phyloP scores from a whole-genome alignment of 2,888 invertebrate species.

The Drosophila yooni region DNA sequence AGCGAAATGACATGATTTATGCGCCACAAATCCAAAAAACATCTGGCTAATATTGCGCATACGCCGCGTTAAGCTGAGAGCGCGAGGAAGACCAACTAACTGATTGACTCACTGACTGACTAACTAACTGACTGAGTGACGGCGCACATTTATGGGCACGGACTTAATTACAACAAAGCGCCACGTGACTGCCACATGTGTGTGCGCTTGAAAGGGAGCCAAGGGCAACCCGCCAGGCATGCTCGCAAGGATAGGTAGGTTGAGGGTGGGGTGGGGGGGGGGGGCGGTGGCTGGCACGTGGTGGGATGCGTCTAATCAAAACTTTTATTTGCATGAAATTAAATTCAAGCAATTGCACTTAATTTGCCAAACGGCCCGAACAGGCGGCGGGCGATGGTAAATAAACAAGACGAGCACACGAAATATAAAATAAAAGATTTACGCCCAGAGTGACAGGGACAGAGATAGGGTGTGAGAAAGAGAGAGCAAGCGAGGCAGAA shows the following conservation, averaged over 20 bases:
- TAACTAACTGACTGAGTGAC: constrained; percentile 24
- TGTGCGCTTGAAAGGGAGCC: constrained; percentile 9
- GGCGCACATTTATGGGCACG: constrained; percentile 62
- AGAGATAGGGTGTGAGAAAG: background rate
- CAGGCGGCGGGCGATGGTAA: constrained; percentile 65
- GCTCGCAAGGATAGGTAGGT: no score
- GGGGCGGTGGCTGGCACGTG: constrained; percentile 1
- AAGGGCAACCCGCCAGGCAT: constrained; percentile 10
- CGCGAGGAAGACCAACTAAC: constrained; percentile 7
- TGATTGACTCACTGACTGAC: constrained; percentile 17
- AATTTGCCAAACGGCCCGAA: constrained; percentile 77
- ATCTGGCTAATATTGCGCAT: constrained; percentile 50
- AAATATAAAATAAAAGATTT: constrained; percentile 61
- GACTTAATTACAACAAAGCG: constrained; percentile 74
- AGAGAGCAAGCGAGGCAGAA: constrained; percentile 3
- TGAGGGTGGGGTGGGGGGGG: background rate
- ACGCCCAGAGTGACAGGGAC: constrained; percentile 24
- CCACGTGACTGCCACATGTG: constrained; percentile 65
- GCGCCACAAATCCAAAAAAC: constrained; percentile 7
- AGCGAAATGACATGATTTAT: constrained; percentile 17
- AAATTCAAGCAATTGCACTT: constrained; percentile 84
- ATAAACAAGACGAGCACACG: constrained; percentile 67
- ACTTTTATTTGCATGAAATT: constrained; percentile 84
- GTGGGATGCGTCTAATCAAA: constrained; percentile 77
- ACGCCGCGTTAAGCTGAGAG: constrained; percentile 53